A percentile compares a stretch with the other conserved stretches of the same genome.
Evolutionary conservation across 92 coral and sea anemone species (phyloP).

Genomic region (Bergia puertoricense): DNA sequence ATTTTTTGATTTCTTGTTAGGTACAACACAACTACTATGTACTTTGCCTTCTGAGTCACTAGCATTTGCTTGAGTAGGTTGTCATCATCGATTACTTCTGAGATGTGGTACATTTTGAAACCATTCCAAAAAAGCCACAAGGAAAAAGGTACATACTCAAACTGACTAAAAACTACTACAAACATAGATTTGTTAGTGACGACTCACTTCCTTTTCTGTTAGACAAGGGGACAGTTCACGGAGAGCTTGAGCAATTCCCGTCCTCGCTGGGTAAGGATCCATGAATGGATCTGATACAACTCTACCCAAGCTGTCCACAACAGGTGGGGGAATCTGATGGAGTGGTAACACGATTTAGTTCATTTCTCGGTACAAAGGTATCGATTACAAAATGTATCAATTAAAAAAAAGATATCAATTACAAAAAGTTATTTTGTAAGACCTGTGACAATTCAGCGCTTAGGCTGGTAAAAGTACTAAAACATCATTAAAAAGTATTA

Average conservation of each 20-base stretch:
- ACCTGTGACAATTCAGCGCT: too few relatives aligned
- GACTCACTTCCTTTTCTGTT: slow-evolving; percentile 77
- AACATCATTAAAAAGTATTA: too few relatives aligned
- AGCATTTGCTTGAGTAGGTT: too few relatives aligned
- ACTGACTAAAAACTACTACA: neutral
- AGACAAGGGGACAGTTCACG: slow-evolving; percentile 77
- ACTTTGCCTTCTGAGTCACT: too few relatives aligned
- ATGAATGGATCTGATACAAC: slow-evolving; percentile 66
- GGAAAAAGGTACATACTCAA: neutral
- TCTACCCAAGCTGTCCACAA: slow-evolving; percentile 82
- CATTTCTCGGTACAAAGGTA: neutral
- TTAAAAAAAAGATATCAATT: too few relatives aligned
- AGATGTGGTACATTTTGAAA: too few relatives aligned
- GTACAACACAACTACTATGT: too few relatives aligned
- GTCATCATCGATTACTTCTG: too few relatives aligned
- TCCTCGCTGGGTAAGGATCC: slow-evolving; percentile 82
- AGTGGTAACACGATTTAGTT: neutral
- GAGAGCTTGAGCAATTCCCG: slow-evolving; percentile 90
- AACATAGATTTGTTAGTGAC: neutral
- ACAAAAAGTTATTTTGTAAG: too few relatives aligned
- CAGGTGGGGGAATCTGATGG: slow-evolving; percentile 86
- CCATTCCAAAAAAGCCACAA: too few relatives aligned
- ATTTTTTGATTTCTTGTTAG: too few relatives aligned
- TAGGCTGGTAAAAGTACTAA: too few relatives aligned
- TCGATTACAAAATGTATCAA: neutral